Conservation (phyloP, 2,888 invertebrate species). For the Heliconius hortense region DNA sequence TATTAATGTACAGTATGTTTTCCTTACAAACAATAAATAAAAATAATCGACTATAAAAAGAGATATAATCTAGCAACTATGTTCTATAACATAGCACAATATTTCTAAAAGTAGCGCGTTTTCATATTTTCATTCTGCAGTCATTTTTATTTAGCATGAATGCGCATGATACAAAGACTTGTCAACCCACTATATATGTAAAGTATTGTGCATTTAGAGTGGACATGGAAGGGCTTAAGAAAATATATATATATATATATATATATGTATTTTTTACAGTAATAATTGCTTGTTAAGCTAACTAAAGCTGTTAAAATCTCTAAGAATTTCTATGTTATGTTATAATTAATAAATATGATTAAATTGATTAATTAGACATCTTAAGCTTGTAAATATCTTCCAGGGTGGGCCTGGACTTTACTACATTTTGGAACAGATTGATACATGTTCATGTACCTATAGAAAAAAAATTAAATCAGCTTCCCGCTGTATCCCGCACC, state of each 20-base stretch:
- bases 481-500: no score
- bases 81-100: slow-evolving; percentile 1
- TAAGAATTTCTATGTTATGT: no score
- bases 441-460: no score
- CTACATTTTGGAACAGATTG: no score
- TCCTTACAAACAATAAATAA: background rate
- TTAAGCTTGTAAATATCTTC: no score
- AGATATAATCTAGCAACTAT: slow-evolving; percentile 11
- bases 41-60: slow-evolving; percentile 10
- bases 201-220: slow-evolving; percentile 26
- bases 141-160: slow-evolving; percentile 71
- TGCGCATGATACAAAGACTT: slow-evolving; percentile 67
- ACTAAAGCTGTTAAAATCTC: no score
- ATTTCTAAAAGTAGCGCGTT: slow-evolving; percentile 23
- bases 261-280: no score
- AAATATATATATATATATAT: no score
- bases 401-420: no score
- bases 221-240: slow-evolving; percentile 24
- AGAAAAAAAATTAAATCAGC: no score
- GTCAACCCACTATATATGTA: slow-evolving; percentile 53
- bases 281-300: background rate
- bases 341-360: no score
- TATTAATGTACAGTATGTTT: background rate
- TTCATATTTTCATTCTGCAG: slow-evolving; percentile 43
- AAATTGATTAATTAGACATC: no score